These are phyloP conservation scores for Matsumyia berberina DNA, from an alignment of 2,888 invertebrate species.

Conservation along the genomic window DNA sequence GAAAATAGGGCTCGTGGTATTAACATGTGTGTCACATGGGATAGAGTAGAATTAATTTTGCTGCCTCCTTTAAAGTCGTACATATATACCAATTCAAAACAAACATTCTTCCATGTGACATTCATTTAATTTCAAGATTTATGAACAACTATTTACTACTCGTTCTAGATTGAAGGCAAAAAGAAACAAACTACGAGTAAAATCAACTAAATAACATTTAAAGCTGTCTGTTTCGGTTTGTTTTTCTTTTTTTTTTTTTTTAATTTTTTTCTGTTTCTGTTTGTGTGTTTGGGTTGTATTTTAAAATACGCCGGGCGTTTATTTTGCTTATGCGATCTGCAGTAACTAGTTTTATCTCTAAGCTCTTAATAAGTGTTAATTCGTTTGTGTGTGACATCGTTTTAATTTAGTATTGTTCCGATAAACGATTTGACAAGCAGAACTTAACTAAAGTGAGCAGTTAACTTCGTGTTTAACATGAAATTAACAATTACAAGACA, in stretches of 20 bases:
- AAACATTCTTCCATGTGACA: conserved; percentile 75
- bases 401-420: conserved; percentile 13
- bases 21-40: conserved; percentile 70
- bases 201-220: conserved; percentile 70
- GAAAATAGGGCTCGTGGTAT: not conserved
- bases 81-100: conserved; percentile 45
- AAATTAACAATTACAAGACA: conserved; percentile 51
- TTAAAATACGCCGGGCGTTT: conserved; percentile 36
- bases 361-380: conserved; percentile 38
- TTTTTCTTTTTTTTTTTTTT: conserved; percentile 8
- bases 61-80: conserved; percentile 70
- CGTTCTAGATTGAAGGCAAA: conserved; percentile 72
- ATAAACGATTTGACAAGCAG: conserved; percentile 52
- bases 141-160: conserved; percentile 68
- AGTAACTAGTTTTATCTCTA: conserved; percentile 49
- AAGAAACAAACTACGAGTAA: conserved; percentile 65
- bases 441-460: conserved; percentile 39
- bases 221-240: conserved; percentile 66
- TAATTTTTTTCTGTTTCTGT: conserved; percentile 64
- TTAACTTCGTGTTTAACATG: conserved; percentile 39
- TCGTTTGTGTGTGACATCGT: conserved; percentile 24
- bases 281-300: conserved; percentile 40
- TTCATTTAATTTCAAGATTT: conserved; percentile 50
- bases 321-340: conserved; percentile 44
- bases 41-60: conserved; percentile 65